These are phyloP conservation scores for Coregonus ussuriensis DNA, from an alignment of 2,797 vertebrate species.

Conservation along the genomic window DNA sequence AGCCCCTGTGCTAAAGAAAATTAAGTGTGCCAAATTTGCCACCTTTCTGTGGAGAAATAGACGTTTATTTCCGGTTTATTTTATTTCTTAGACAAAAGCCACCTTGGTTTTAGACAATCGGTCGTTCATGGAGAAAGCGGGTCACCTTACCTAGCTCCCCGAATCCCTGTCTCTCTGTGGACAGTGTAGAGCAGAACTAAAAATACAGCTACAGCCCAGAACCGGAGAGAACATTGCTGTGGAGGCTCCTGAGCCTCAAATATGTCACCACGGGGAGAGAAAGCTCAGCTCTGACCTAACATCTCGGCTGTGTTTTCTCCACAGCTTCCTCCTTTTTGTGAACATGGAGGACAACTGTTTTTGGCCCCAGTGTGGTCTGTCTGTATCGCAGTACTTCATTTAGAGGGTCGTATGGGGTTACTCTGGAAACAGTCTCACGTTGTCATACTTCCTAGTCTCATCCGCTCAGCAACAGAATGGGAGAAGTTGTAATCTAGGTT, in stretches of 20 bases:
- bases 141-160: constrained; percentile 72
- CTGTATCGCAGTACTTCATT: not conserved
- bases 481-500: not conserved
- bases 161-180: constrained; percentile 61
- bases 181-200: constrained; percentile 70
- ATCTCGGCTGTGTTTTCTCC: constrained; percentile 42
- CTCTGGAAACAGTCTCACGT: not conserved
- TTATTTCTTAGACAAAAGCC: constrained; percentile 44
- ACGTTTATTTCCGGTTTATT: constrained; percentile 8
- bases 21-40: constrained; percentile 70
- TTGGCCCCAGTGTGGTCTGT: not conserved
- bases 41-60: constrained; percentile 33
- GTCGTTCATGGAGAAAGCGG: constrained; percentile 66
- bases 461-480: not conserved
- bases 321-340: constrained; percentile 11
- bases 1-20: constrained; percentile 51
- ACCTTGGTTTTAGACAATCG: constrained; percentile 58
- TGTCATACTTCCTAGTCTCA: not conserved
- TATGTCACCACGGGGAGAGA: constrained; percentile 68
- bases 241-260: constrained; percentile 50
- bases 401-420: not conserved
- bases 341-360: not conserved
- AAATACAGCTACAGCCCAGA: constrained; percentile 69
- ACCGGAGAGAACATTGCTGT: constrained; percentile 37
- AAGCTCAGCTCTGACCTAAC: constrained; percentile 52